phyloP scores from a whole-genome alignment of 2,888 invertebrate species.

The Dione vanillae region DNA sequence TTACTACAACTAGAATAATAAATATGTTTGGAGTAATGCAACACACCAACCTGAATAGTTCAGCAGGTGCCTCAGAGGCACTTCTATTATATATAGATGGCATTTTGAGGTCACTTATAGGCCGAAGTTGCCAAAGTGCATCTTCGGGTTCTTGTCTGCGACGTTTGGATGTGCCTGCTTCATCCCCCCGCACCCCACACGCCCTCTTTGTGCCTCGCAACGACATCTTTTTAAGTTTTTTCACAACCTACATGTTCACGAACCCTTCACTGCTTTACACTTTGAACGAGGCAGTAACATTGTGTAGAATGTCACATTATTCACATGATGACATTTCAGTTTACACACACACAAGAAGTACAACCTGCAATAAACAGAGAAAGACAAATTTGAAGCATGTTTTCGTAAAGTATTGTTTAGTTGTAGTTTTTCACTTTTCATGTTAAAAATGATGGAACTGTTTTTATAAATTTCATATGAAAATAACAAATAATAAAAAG shows the following conservation, averaged over 20 bases:
- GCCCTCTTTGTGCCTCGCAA: slow-evolving; percentile 81
- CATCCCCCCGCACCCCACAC: slow-evolving; percentile 73
- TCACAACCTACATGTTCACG: slow-evolving; percentile 82
- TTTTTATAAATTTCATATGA: background rate
- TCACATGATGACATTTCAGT: slow-evolving; percentile 76
- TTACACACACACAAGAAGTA: slow-evolving; percentile 56
- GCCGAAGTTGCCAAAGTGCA: slow-evolving; percentile 90
- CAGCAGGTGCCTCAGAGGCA: slow-evolving; percentile 92
- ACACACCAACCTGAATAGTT: slow-evolving; percentile 87
- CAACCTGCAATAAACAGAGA: slow-evolving; percentile 65
- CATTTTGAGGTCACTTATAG: slow-evolving; percentile 93
- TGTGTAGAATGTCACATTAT: slow-evolving; percentile 79
- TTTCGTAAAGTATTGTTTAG: background rate
- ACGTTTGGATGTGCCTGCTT: slow-evolving; percentile 75
- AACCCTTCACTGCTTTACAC: slow-evolving; percentile 75
- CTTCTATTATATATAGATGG: slow-evolving; percentile 94
- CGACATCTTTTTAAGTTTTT: slow-evolving; percentile 71
- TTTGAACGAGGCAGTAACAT: slow-evolving; percentile 80
- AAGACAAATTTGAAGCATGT: slow-evolving; percentile 6
- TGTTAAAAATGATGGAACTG: background rate
- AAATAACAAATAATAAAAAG: too few species aligned
- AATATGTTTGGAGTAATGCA: slow-evolving; percentile 29
- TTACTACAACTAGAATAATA: slow-evolving; percentile 11
- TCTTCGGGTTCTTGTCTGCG: slow-evolving; percentile 78
- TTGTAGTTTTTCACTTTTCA: background rate